phyloP scores from a whole-genome alignment of 2,113 vertebrate species.

The Nibea coibor region DNA sequence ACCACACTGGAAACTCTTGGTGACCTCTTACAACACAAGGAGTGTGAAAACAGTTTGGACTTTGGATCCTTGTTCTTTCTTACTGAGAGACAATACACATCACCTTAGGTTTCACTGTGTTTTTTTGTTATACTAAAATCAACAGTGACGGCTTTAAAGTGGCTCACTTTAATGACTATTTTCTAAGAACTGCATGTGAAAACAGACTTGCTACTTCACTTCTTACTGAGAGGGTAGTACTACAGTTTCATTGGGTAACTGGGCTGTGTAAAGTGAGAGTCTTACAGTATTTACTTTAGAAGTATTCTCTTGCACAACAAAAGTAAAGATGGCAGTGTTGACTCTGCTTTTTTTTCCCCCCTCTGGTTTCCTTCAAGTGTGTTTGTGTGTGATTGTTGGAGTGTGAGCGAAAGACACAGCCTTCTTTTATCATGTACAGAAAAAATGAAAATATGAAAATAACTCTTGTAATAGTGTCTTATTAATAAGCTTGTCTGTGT shows the following conservation, averaged over 20 bases:
- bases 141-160: slow-evolving; percentile 34
- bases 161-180: slow-evolving; percentile 42
- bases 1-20: slow-evolving; percentile 70
- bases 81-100: slow-evolving; percentile 14
- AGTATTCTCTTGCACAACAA: slow-evolving; percentile 36
- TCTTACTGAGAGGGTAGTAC: slow-evolving; percentile 25
- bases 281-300: slow-evolving; percentile 38
- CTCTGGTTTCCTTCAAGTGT: slow-evolving; percentile 51
- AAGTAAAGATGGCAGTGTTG: slow-evolving; percentile 22
- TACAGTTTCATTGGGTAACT: slow-evolving; percentile 30
- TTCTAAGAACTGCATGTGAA: slow-evolving; percentile 61
- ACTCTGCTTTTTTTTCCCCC: slow-evolving; percentile 1
- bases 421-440: slow-evolving; percentile 67
- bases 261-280: slow-evolving; percentile 43
- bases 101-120: slow-evolving; percentile 36
- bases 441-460: slow-evolving; percentile 43
- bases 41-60: slow-evolving; percentile 36
- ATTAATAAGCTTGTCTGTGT: slow-evolving; percentile 66
- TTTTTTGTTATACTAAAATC: slow-evolving; percentile 39
- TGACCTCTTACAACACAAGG: slow-evolving; percentile 24
- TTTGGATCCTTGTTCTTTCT: slow-evolving; percentile 23
- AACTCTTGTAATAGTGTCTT: slow-evolving; percentile 46
- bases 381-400: slow-evolving; percentile 38
- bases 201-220: slow-evolving; percentile 30
- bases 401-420: slow-evolving; percentile 41